phyloP scores from a whole-genome alignment of 2,113 vertebrate species.

The Ceuthmochares aereus region DNA sequence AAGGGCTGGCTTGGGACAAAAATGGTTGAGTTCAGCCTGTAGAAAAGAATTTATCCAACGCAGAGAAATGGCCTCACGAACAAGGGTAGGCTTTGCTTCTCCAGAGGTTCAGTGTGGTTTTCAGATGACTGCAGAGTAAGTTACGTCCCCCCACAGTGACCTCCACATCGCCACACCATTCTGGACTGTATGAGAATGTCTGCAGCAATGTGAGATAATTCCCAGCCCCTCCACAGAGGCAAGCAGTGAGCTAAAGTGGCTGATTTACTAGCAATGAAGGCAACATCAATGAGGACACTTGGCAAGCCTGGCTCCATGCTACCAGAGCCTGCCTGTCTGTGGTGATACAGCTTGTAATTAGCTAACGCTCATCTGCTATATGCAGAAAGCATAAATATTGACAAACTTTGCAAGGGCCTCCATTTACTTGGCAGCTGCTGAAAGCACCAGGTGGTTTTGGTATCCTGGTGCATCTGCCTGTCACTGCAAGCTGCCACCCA shows the following conservation, averaged over 20 bases:
- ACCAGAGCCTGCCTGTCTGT: conserved; percentile 11
- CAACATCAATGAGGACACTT: background rate
- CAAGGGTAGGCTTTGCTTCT: background rate
- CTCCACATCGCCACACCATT: accelerated
- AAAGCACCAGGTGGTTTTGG: background rate
- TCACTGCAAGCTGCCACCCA: background rate
- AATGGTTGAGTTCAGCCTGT: background rate
- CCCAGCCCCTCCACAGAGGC: background rate
- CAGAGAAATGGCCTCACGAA: background rate
- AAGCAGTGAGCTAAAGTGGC: background rate
- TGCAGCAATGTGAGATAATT: background rate
- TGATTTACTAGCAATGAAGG: conserved; percentile 19
- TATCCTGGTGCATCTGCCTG: background rate
- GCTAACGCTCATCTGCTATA: background rate
- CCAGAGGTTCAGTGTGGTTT: background rate
- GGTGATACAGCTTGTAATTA: conserved; percentile 3
- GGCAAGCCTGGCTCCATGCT: background rate
- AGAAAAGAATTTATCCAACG: background rate
- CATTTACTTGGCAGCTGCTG: background rate
- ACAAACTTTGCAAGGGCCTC: background rate
- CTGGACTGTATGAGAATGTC: background rate
- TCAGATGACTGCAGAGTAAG: background rate
- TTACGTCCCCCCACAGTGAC: background rate
- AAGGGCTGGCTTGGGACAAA: background rate
- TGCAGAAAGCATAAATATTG: background rate